A percentile compares a stretch with the other conserved stretches of the same genome.
Conservation (phyloP, 2,888 invertebrate genomes). For the Agrotis exclamationis region DNA sequence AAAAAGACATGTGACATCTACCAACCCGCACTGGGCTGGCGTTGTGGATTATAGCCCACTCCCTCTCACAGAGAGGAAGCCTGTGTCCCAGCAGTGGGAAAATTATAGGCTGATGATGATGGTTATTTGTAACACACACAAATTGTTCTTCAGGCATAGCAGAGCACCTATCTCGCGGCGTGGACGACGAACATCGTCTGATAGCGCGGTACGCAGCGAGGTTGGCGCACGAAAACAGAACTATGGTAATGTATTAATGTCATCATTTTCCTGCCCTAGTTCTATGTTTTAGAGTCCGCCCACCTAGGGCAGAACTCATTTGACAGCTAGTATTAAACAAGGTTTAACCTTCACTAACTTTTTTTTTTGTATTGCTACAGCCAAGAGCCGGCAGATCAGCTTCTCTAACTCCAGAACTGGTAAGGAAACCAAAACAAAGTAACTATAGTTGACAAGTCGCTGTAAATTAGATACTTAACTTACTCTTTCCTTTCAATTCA, state of each 20-base stretch:
- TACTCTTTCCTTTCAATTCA: not conserved
- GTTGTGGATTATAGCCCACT: too few species aligned
- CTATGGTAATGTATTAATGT: constrained; percentile 88
- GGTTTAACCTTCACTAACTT: too few species aligned
- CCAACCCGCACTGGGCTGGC: too few species aligned
- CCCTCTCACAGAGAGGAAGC: too few species aligned
- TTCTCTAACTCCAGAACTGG: constrained; percentile 92
- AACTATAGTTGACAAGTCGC: not conserved
- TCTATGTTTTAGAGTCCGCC: not conserved
- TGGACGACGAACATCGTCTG: constrained; percentile 98
- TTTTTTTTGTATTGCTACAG: constrained; percentile 74
- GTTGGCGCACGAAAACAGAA: constrained; percentile 97
- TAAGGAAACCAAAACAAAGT: constrained; percentile 77
- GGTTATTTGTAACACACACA: not conserved
- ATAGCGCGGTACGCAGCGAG: constrained; percentile 99
- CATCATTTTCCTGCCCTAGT: not conserved
- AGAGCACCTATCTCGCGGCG: constrained; percentile 89
- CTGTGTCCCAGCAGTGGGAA: too few species aligned
- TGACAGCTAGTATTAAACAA: too few species aligned
- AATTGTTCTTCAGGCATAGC: constrained; percentile 77
- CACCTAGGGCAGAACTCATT: too few species aligned
- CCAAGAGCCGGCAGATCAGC: constrained; percentile 92
- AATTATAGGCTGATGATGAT: too few species aligned
- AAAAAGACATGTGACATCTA: too few species aligned
- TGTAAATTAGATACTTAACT: not conserved